Percentiles rank a stretch among this genome's conserved stretches.
Conservation (phyloP, 1,140 invertebrate species). For the Cataglyphis hispanica region DNA sequence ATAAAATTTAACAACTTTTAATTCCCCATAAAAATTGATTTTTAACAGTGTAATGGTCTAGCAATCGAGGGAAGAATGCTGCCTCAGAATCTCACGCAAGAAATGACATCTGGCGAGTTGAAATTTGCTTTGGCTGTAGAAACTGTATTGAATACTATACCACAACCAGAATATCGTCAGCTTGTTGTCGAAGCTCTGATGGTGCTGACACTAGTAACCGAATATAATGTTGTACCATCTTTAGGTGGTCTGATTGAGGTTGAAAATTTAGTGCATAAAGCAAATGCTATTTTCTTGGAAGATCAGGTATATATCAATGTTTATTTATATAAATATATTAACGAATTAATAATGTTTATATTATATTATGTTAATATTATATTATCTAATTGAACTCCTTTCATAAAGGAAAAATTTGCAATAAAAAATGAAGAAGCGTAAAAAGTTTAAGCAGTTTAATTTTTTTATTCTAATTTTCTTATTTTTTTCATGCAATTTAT, state of each 20-base stretch:
- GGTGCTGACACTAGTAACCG: slow-evolving; percentile 96
- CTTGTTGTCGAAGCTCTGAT: slow-evolving; percentile 98
- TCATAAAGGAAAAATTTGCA: neutral
- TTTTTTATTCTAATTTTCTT: slow-evolving; percentile 2
- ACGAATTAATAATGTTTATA: neutral
- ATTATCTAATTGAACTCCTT: slow-evolving; percentile 14
- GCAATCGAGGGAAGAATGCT: slow-evolving; percentile 96
- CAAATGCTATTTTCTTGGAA: slow-evolving; percentile 97
- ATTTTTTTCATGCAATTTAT: neutral
- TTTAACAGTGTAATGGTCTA: slow-evolving; percentile 94
- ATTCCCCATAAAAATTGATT: slow-evolving; percentile 21
- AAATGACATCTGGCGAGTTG: slow-evolving; percentile 99
- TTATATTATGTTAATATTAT: slow-evolving; percentile 15
- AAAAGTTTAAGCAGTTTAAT: neutral
- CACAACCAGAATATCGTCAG: slow-evolving; percentile 99
- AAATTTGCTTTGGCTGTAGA: slow-evolving; percentile 99
- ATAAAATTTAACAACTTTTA: slow-evolving; percentile 1
- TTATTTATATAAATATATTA: slow-evolving; percentile 23
- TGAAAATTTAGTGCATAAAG: slow-evolving; percentile 97
- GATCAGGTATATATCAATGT: slow-evolving; percentile 92
- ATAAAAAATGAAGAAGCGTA: neutral
- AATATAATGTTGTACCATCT: slow-evolving; percentile 93
- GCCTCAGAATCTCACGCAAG: slow-evolving; percentile 96
- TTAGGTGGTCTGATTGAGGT: slow-evolving; percentile 95
- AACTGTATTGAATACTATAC: slow-evolving; percentile 98